Base-by-base conservation (phyloP, 2,113 vertebrate genomes). In the Onychorhynchus coronatus region DNA sequence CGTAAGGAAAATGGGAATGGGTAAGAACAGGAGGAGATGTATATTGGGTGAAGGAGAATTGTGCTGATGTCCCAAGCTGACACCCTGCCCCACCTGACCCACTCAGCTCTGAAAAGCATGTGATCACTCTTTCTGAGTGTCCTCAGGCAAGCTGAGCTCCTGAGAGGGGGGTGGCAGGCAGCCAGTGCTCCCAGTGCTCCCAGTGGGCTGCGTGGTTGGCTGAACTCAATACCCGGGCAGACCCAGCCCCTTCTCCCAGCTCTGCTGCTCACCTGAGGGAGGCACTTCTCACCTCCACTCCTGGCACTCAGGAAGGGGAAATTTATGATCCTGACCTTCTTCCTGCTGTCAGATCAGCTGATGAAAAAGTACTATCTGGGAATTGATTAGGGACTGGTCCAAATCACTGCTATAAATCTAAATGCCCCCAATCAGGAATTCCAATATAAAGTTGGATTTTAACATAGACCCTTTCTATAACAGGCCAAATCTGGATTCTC, bases 261-360 rank as follows among this genome's bases (percentile, higher is more conserved):
- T 56, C 50, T 82, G 62, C 27, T 68, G 63, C 53, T 82, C 46
- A 52, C 49, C 30, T 41, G 8, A 31, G 62, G 55, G 25, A 41
- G 21, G 17, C 46, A 80, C 30, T 75, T 92, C 70, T 65, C 25
- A 84, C 30, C 56, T 62, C 31, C 0, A 6, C 49, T 89, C 39
- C 71, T 80, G 1, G 2, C 52, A 23, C 41, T 87, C 56, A 49
- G 56, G 22, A 79, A 35, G 14, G 56, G 30, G 25, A 6, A 44
- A 96, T 97, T 96, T 96, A 95, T 82, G 74, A 72, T 80, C 44
- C 77, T 88, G 95, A 95, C 95, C 95, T 97, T 97, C 92, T 88
- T 94, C 65, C 39, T 58, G 58, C 81, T 96, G 93, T 91, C 94
- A 89, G 78, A 94, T 84, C 91, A 92, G 49, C 81, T 95, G 94